A percentile compares a stretch with the other conserved stretches of the same genome.
Conservation (phyloP, 2,797 vertebrate species). For the Halcyon leucocephala region DNA sequence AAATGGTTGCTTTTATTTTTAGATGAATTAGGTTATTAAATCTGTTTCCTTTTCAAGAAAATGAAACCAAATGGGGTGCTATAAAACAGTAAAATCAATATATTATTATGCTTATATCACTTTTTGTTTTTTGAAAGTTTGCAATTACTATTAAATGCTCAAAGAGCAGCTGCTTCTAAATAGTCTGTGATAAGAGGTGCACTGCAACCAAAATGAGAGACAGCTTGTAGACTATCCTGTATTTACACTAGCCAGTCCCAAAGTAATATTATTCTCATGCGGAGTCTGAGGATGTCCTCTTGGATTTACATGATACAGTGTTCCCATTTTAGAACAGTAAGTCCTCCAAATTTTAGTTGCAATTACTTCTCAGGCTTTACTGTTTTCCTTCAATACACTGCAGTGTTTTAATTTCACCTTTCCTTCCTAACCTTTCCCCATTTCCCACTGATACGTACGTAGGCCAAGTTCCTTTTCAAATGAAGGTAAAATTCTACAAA, state of each 20-base stretch:
- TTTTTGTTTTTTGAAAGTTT: background rate
- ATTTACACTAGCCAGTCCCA: background rate
- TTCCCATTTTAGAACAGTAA: background rate
- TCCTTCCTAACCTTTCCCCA: background rate
- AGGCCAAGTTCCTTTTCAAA: background rate
- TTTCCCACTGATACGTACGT: background rate
- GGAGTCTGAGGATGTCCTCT: background rate
- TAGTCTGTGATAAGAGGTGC: background rate
- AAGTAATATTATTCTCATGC: background rate
- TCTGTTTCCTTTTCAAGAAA: background rate
- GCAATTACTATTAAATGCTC: background rate
- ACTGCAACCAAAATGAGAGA: background rate
- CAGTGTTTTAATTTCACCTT: background rate
- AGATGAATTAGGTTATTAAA: constrained; percentile 20
- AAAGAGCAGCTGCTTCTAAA: background rate
- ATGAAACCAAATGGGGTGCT: background rate
- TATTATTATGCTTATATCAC: background rate
- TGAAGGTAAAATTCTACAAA: background rate
- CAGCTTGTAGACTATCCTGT: background rate
- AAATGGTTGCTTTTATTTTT: constrained; percentile 40
- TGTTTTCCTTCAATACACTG: background rate
- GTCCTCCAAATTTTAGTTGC: background rate
- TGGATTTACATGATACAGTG: background rate
- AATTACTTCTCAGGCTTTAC: background rate
- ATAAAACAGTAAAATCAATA: background rate